Percentiles rank a stretch among this genome's conserved stretches.
These are phyloP conservation scores for Agrotis puta DNA, from an alignment of 2,888 invertebrate genomes.

Conservation along the genomic window DNA sequence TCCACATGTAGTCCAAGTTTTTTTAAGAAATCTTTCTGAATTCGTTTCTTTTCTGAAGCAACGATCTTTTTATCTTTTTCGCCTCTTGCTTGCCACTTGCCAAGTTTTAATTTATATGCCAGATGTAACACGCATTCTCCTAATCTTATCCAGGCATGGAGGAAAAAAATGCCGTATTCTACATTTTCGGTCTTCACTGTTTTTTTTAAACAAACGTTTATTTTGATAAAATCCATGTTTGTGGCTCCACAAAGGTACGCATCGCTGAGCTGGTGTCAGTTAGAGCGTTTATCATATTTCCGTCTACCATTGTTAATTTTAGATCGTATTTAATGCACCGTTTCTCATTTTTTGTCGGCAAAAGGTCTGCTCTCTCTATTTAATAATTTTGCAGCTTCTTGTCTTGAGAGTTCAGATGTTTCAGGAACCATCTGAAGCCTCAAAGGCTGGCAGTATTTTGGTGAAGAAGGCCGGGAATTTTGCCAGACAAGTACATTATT, in stretches of 20 bases:
- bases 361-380: slow-evolving; percentile 17
- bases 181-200: slow-evolving; percentile 19
- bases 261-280: slow-evolving; percentile 48
- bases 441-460: slow-evolving; percentile 43
- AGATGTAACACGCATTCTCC: slow-evolving; percentile 22
- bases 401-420: slow-evolving; percentile 30
- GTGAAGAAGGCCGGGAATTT: slow-evolving; percentile 50
- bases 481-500: slow-evolving; percentile 32
- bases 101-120: slow-evolving; percentile 26
- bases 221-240: slow-evolving; percentile 21
- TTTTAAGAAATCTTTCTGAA: slow-evolving; percentile 27
- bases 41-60: slow-evolving; percentile 35
- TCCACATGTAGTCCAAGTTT: slow-evolving; percentile 38
- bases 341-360: slow-evolving; percentile 16
- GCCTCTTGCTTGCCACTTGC: slow-evolving; percentile 25
- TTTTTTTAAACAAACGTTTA: slow-evolving; percentile 16
- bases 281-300: slow-evolving; percentile 50
- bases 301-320: slow-evolving; percentile 46
- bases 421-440: slow-evolving; percentile 42
- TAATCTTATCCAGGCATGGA: slow-evolving; percentile 46
- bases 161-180: slow-evolving; percentile 39
- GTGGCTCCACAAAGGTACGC: slow-evolving; percentile 28
- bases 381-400: slow-evolving; percentile 23
- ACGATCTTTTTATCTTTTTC: slow-evolving; percentile 31
- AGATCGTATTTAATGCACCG: slow-evolving; percentile 25